These are phyloP conservation scores for Cardiocondyla obscurior DNA, from an alignment of 1,140 invertebrate genomes.

Conservation along the genomic window DNA sequence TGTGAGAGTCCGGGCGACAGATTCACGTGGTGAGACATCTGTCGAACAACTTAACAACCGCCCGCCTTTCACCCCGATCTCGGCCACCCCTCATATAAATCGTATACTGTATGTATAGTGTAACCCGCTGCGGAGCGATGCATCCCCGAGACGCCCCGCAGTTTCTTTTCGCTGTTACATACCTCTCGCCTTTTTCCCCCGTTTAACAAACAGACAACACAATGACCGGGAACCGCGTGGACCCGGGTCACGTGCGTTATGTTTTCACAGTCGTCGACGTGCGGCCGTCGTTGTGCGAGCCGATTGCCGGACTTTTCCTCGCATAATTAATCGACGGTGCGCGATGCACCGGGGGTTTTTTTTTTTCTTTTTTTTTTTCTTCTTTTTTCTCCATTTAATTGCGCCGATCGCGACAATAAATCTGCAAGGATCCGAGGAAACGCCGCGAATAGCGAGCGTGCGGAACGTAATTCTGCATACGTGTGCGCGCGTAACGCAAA, in stretches of 20 bases:
- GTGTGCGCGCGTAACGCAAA: neutral
- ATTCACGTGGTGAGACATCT: constrained; percentile 74
- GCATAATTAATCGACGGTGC: constrained; percentile 2
- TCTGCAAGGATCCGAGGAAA: neutral
- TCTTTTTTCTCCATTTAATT: constrained; percentile 45
- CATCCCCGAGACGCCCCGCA: constrained; percentile 67
- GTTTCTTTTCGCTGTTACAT: constrained; percentile 56
- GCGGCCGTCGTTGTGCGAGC: neutral
- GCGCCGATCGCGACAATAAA: neutral
- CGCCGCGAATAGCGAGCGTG: neutral
- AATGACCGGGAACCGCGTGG: constrained; percentile 33
- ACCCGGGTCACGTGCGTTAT: constrained; percentile 48
- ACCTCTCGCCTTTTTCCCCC: constrained; percentile 49
- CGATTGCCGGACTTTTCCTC: neutral
- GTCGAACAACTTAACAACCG: constrained; percentile 73
- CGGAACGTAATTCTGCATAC: neutral
- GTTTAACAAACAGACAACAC: constrained; percentile 50
- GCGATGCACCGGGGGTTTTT: no score
- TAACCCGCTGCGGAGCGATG: constrained; percentile 64
- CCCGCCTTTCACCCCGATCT: constrained; percentile 41
- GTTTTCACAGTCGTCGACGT: constrained; percentile 21
- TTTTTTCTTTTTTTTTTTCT: no score
- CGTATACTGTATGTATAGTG: constrained; percentile 27
- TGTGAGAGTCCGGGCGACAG: constrained; percentile 35
- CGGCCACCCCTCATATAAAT: constrained; percentile 30